Conservation (phyloP, 1,140 invertebrate species). For the Drosophila kanapiae region DNA sequence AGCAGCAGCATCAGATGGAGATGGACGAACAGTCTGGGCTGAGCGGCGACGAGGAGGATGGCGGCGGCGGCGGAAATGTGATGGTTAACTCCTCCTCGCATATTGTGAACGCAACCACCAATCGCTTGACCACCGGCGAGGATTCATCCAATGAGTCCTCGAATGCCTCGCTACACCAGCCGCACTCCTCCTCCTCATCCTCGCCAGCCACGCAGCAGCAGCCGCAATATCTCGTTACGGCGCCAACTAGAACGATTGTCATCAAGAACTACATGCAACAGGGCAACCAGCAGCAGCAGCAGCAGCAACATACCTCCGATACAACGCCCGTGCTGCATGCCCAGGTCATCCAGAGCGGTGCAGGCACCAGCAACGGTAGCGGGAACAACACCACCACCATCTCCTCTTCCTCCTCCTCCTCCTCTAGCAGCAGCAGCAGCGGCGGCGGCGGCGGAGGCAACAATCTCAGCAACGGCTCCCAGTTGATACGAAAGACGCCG, state of each 20-base stretch:
- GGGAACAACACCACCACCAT: constrained; percentile 25
- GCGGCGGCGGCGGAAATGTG: constrained; percentile 9
- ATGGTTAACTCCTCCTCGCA: constrained; percentile 53
- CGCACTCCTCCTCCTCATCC: constrained; percentile 65
- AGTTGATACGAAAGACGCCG: constrained; percentile 78
- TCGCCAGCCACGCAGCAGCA: constrained; percentile 56
- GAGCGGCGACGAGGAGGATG: constrained; percentile 68
- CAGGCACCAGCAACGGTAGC: constrained; percentile 70
- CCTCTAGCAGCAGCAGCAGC: constrained; percentile 11
- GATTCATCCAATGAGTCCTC: constrained; percentile 81
- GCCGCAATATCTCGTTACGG: constrained; percentile 66
- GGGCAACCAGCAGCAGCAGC: constrained; percentile 45
- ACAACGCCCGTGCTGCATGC: constrained; percentile 71
- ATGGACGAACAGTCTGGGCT: constrained; percentile 73
- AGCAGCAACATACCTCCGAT: constrained; percentile 53
- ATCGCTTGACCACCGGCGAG: constrained; percentile 77
- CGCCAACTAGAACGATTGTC: constrained; percentile 78
- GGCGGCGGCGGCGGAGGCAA: background rate
- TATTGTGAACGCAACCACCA: constrained; percentile 61
- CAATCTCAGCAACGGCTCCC: constrained; percentile 55
- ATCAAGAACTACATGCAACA: constrained; percentile 81
- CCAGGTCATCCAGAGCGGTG: constrained; percentile 81
- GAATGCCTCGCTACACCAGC: constrained; percentile 79
- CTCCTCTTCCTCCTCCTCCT: background rate
- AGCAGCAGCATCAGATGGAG: constrained; percentile 68